A percentile compares a stretch with the other conserved stretches of the same genome.
These are phyloP conservation scores for Tapirus indicus DNA, from an alignment of 2,797 vertebrate genomes.

Conservation along the genomic window DNA sequence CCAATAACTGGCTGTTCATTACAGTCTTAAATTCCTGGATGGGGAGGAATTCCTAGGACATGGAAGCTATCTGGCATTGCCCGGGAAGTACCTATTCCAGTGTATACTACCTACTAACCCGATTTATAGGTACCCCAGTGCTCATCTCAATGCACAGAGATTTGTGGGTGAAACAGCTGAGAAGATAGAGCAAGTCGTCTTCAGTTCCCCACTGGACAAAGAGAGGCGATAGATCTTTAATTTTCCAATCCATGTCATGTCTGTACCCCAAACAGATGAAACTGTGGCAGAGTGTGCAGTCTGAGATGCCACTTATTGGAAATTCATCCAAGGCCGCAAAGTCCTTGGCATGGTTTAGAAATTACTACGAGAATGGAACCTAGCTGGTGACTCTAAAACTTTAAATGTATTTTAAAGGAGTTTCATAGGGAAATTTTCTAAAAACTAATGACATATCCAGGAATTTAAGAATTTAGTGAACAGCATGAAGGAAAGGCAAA, in stretches of 20 bases:
- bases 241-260: neutral
- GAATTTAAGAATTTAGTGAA: neutral
- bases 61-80: neutral
- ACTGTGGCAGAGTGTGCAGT: neutral
- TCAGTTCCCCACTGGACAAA: neutral
- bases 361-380: neutral
- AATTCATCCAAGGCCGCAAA: neutral
- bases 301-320: neutral
- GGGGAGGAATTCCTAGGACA: too few relatives aligned
- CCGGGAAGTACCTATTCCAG: neutral
- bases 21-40: too few relatives aligned
- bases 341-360: neutral
- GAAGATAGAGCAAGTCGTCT: neutral
- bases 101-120: neutral
- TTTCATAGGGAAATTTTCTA: neutral
- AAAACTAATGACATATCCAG: neutral
- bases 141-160: neutral
- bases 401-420: slow-evolving; percentile 8
- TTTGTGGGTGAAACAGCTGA: neutral
- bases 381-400: neutral
- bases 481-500: neutral
- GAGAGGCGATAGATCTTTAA: neutral
- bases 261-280: neutral
- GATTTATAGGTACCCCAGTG: neutral
- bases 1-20: neutral